Percentiles rank a stretch among this genome's conserved stretches.
These are phyloP conservation scores for Thalpophila matura DNA, from an alignment of 2,888 invertebrate species.

Conservation along the genomic window DNA sequence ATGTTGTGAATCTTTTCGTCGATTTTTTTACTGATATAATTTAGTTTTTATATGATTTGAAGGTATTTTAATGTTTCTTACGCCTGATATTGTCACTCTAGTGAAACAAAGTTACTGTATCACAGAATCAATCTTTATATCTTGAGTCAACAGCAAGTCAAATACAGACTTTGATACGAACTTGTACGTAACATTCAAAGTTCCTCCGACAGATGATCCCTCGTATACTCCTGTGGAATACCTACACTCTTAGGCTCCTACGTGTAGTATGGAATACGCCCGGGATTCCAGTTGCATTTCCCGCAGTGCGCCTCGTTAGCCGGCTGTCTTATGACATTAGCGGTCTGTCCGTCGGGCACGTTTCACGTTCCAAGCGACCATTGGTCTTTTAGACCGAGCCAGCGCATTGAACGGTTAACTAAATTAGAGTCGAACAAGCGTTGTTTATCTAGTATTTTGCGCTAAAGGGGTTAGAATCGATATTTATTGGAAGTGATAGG, in stretches of 20 bases:
- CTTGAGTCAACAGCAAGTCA: slow-evolving; percentile 15
- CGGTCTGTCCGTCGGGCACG: slow-evolving; percentile 68
- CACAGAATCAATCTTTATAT: slow-evolving; percentile 25
- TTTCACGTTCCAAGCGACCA: slow-evolving; percentile 60
- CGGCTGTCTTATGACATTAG: slow-evolving; percentile 83
- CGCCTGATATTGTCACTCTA: no score
- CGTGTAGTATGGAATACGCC: slow-evolving; percentile 44
- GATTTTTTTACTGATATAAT: no score
- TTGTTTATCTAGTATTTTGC: slow-evolving; percentile 33
- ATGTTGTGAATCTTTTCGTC: no score
- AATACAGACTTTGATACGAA: slow-evolving; percentile 24
- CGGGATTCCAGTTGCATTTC: slow-evolving; percentile 68
- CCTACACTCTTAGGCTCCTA: slow-evolving; percentile 31
- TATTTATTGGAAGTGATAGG: slow-evolving; percentile 12
- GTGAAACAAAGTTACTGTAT: background rate
- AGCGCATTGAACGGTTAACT: slow-evolving; percentile 59
- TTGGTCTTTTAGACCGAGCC: slow-evolving; percentile 59
- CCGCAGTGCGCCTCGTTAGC: slow-evolving; percentile 79
- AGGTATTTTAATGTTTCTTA: no score
- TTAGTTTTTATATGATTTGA: no score
- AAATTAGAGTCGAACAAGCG: slow-evolving; percentile 29
- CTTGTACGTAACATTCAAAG: slow-evolving; percentile 43
- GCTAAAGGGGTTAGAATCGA: background rate
- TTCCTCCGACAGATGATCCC: slow-evolving; percentile 37
- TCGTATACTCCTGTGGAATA: slow-evolving; percentile 35